These are phyloP conservation scores for Drusus annulatus DNA, from an alignment of 1,140 invertebrate genomes.

Conservation along the genomic window DNA sequence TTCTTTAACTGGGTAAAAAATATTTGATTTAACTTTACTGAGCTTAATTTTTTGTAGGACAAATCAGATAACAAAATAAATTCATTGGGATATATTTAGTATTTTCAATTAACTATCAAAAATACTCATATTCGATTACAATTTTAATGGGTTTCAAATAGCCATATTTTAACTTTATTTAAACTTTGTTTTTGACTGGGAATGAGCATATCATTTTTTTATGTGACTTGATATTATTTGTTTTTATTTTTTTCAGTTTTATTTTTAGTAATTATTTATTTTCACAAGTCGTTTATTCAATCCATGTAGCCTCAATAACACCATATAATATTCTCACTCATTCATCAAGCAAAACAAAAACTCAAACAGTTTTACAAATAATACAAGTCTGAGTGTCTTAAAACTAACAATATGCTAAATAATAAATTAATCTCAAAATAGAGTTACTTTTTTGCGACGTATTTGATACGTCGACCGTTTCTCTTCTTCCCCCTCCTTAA, in stretches of 20 bases:
- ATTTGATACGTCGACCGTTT: constrained; percentile 49
- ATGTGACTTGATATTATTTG: neutral
- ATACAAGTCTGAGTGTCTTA: neutral
- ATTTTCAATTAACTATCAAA: no score
- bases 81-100: no score
- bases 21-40: no score
- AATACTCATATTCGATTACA: no score
- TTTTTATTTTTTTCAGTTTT: neutral
- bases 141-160: no score
- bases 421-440: constrained; percentile 57
- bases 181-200: no score
- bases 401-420: constrained; percentile 11
- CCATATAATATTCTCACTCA: neutral
- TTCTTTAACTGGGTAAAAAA: no score
- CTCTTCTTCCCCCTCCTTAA: constrained; percentile 16
- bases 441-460: constrained; percentile 57
- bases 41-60: no score
- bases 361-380: neutral
- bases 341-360: constrained; percentile 1
- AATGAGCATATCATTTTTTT: no score
- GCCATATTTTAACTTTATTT: no score
- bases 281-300: neutral
- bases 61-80: no score
- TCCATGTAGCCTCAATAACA: neutral
- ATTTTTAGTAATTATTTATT: neutral